Conservation (phyloP, 1,140 invertebrate genomes). For the Wiebesia pumilae region DNA sequence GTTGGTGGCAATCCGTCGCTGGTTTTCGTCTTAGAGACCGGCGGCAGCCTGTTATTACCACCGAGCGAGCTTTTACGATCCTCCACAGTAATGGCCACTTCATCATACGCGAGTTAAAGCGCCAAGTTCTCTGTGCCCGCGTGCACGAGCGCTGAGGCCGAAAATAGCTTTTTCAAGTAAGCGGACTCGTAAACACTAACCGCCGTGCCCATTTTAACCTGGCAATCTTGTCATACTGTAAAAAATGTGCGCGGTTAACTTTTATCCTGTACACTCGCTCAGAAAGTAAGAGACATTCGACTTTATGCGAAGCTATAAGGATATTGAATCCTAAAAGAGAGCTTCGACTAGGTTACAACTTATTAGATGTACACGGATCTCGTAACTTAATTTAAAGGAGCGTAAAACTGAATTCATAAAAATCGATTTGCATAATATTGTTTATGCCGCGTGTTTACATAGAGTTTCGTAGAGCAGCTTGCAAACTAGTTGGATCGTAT, state of each 20-base stretch:
- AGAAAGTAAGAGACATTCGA: no score
- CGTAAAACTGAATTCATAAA: neutral
- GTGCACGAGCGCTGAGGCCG: neutral
- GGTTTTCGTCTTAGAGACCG: constrained; percentile 29
- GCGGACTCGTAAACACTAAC: constrained; percentile 36
- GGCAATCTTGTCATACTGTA: constrained; percentile 23
- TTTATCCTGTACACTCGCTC: neutral
- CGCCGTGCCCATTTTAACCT: constrained; percentile 13
- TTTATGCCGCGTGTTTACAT: neutral
- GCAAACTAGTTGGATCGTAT: neutral
- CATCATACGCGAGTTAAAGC: constrained; percentile 41
- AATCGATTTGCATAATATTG: neutral
- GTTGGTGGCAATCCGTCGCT: constrained; percentile 47
- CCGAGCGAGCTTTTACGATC: constrained; percentile 48
- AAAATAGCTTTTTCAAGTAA: constrained; percentile 43
- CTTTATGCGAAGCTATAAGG: neutral
- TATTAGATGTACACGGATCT: neutral
- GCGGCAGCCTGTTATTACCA: constrained; percentile 47
- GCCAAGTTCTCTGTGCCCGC: neutral
- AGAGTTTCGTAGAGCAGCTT: neutral
- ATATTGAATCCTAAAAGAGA: neutral
- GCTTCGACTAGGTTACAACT: neutral
- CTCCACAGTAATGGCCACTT: constrained; percentile 33
- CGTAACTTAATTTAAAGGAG: neutral
- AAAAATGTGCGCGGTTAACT: constrained; percentile 10